Evolutionary conservation across 64 coral and sea anemone genomes (phyloP).

Genomic region (Montipora foliosa): DNA sequence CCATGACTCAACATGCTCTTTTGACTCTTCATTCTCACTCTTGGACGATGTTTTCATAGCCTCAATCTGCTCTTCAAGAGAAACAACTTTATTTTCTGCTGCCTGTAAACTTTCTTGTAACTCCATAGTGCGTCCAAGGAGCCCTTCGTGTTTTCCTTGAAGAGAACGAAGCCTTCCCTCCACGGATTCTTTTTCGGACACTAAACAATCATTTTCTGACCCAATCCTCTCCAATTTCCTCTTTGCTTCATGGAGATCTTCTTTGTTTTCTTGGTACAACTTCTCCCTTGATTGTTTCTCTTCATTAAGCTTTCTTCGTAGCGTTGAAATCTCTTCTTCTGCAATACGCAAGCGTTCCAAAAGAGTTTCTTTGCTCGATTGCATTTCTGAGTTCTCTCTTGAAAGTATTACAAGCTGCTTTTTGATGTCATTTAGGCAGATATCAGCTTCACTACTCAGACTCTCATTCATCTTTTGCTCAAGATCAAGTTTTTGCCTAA

Average conservation of each 20-base stretch:
- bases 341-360: constrained; percentile 7
- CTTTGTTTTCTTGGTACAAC: constrained; percentile 25
- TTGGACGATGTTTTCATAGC: background rate
- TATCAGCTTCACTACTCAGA: constrained; percentile 54
- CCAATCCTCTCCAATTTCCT: constrained; percentile 14
- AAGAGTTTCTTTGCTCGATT: constrained; percentile 17
- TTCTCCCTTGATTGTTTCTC: constrained; percentile 58
- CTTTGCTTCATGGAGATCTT: constrained; percentile 51
- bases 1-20: constrained; percentile 27
- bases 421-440: constrained; percentile 11
- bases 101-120: constrained; percentile 31
- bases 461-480: constrained; percentile 52
- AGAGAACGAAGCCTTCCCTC: constrained; percentile 39
- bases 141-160: constrained; percentile 36
- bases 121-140: background rate
- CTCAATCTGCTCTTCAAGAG: constrained; percentile 20
- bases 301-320: constrained; percentile 49
- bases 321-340: constrained; percentile 42
- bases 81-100: constrained; percentile 4
- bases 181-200: constrained; percentile 4
- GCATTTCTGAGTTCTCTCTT: constrained; percentile 3
- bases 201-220: constrained; percentile 23
- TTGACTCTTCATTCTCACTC: background rate
- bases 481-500: constrained; percentile 48
- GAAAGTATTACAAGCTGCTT: constrained; percentile 40